Conservation (phyloP, 1,140 invertebrate genomes). For the Adelges cooleyi region DNA sequence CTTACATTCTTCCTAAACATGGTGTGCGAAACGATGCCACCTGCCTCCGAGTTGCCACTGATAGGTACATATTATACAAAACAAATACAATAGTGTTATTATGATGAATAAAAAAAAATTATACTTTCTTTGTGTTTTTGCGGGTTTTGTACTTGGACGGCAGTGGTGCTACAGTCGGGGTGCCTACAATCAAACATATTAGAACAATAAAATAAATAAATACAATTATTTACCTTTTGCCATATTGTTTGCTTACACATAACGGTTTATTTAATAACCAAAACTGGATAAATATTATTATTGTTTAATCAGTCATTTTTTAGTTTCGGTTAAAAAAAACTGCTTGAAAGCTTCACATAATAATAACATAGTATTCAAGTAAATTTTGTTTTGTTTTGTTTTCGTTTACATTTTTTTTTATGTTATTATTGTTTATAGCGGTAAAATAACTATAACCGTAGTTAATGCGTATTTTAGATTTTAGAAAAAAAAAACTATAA, state of each 20-base stretch:
- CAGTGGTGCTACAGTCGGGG: slow-evolving; percentile 9
- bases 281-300: slow-evolving; percentile 9
- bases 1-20: slow-evolving; percentile 62
- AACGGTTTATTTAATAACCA: too few relatives aligned
- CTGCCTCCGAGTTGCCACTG: slow-evolving; percentile 53
- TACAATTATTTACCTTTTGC: too few relatives aligned
- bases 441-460: background rate
- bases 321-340: background rate
- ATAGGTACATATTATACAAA: slow-evolving; percentile 44
- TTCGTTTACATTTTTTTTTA: background rate
- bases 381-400: slow-evolving; percentile 2
- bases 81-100: background rate
- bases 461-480: background rate
- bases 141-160: slow-evolving; percentile 24
- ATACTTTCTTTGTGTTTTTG: slow-evolving; percentile 23
- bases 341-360: slow-evolving; percentile 19
- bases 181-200: too few relatives aligned
- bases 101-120: slow-evolving; percentile 6
- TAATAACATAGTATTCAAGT: too few relatives aligned
- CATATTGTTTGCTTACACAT: too few relatives aligned
- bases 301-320: background rate
- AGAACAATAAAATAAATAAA: too few relatives aligned
- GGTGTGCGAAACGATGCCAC: slow-evolving; percentile 51
- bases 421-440: too few relatives aligned
- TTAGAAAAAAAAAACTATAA: slow-evolving; percentile 9